Base-by-base conservation (phyloP, 2,888 invertebrate genomes). In the Acanthosoma haemorrhoidale region DNA sequence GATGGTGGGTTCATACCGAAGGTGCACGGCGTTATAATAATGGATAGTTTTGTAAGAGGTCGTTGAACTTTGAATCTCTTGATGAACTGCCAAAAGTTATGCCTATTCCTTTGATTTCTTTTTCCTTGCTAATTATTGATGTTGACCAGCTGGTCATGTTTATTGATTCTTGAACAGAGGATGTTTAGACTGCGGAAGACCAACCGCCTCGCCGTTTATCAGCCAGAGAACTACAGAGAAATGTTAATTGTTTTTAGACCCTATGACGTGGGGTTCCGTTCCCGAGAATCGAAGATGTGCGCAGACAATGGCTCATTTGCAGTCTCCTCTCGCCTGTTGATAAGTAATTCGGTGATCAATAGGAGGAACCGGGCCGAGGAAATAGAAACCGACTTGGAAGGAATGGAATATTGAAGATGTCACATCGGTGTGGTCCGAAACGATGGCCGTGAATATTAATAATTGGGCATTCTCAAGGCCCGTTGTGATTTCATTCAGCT, bases 291-390 rank as follows among this genome's bases (percentile, higher is more conserved):
- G n/a, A n/a, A 18, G 6, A 51, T 51, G 51, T 51, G 51, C 51
- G 25, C 25, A 25, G 51, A 51, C 25, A 8, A 51, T 18, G n/a
- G 25, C n/a, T 51, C 4, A 51, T 51, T 51, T 3, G 3, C 1
- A 51, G 51, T 51, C 51, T 2, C 1, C n/a, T 6, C 51, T 51
- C 51, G 51, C 25, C 3, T n/a, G 29, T n/a, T 13, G 51, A 25
- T 51, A 25, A 21, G 51, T 51, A 51, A 51, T 51, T 51, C 51
- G 29, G 25, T n/a, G 51, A 51, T 51, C 51, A 51, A 51, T 51
- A 51, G 25, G 51, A 51, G 51, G 51, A 51, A 21, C n/a, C n/a
- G 25, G 25, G 25, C 51, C 51, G 25, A 51, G 51, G 51, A 51
- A 51, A 51, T 51, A n/a, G 8, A 25, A n/a, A 29, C 25, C 51